phyloP scores from a whole-genome alignment of 2,888 invertebrate species.

The Tachina grossa region DNA sequence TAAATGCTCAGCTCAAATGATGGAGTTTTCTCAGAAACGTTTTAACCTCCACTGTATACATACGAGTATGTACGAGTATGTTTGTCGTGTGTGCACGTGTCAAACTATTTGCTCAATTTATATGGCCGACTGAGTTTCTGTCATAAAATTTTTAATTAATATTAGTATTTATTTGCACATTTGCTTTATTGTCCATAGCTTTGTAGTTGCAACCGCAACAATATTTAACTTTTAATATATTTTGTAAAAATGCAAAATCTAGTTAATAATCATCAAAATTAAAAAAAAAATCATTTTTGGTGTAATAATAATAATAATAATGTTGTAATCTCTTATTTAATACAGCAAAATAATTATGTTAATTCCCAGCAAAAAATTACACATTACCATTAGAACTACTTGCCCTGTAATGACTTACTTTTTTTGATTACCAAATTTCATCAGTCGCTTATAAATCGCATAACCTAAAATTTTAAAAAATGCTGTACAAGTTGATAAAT shows the following conservation, averaged over 20 bases:
- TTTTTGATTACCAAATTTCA: too few species aligned
- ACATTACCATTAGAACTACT: too few species aligned
- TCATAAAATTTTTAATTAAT: conserved; percentile 46
- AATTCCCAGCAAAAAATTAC: too few species aligned
- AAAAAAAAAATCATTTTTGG: background rate
- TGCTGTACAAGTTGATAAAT: too few species aligned
- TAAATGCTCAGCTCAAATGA: too few species aligned
- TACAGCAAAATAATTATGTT: background rate
- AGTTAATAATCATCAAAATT: conserved; percentile 38
- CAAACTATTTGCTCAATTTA: background rate
- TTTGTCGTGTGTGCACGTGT: background rate
- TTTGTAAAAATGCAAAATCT: conserved; percentile 47
- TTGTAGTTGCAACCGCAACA: conserved; percentile 48
- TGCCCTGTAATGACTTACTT: too few species aligned
- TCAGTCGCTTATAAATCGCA: too few species aligned
- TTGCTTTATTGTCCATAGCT: background rate
- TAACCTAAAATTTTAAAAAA: too few species aligned
- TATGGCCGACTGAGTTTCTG: background rate
- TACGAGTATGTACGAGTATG: background rate
- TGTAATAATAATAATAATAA: background rate
- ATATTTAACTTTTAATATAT: conserved; percentile 45
- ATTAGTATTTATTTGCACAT: conserved; percentile 35
- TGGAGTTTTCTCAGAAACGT: background rate
- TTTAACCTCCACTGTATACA: background rate
- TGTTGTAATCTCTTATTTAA: background rate